phyloP scores from a whole-genome alignment of 2,888 invertebrate genomes.

The Criorhina ranunculi region DNA sequence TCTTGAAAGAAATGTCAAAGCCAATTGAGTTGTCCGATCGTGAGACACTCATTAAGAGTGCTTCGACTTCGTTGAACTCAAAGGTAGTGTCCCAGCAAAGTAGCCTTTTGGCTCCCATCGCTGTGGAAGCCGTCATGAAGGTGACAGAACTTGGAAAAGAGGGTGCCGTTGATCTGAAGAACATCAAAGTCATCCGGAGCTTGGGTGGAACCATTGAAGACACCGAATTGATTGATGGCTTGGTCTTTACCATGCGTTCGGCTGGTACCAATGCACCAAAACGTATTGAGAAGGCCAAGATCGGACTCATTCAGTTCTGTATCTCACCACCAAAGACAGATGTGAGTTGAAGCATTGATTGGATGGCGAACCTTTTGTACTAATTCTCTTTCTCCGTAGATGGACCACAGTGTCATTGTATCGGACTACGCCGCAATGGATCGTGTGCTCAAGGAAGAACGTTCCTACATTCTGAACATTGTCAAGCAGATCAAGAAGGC shows the following conservation, averaged over 20 bases:
- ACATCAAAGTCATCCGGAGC: constrained; percentile 98
- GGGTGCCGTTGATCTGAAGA: constrained; percentile 94
- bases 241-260: constrained; percentile 96
- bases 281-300: constrained; percentile 98
- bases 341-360: constrained; percentile 85
- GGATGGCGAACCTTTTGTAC: background rate
- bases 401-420: constrained; percentile 98
- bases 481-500: constrained; percentile 99
- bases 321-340: constrained; percentile 99
- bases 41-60: constrained; percentile 95
- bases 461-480: constrained; percentile 98
- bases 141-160: constrained; percentile 87
- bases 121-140: constrained; percentile 97
- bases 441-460: constrained; percentile 97
- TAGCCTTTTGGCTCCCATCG: constrained; percentile 96
- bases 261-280: constrained; percentile 96
- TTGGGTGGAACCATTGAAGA: constrained; percentile 99
- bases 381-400: constrained; percentile 85
- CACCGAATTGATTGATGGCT: constrained; percentile 97
- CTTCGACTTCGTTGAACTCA: constrained; percentile 98
- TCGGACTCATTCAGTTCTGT: constrained; percentile 99
- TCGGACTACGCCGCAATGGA: constrained; percentile 99
- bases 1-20: constrained; percentile 93
- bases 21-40: constrained; percentile 94
- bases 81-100: constrained; percentile 99